Evolutionary conservation across 92 coral and sea anemone species (phyloP), one percentile per base, ranked within the genome.

Genomic region (Pocillopora grandis): DNA sequence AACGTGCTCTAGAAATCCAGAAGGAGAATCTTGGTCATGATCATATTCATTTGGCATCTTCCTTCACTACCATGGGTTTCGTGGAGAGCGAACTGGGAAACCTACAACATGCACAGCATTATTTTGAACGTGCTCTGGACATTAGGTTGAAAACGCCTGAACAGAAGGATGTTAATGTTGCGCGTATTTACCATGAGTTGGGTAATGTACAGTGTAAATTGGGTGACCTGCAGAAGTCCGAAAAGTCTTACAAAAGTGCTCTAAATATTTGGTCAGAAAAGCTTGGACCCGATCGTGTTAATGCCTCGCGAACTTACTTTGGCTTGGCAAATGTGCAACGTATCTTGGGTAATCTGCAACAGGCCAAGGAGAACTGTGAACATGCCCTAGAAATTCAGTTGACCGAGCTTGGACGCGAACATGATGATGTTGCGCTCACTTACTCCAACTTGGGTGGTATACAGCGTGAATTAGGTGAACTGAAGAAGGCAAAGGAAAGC

Each of bases 41-140:
- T 3, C 49, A 42, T 42, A 7, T 42, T 7, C 0, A 21, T 12
- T 0, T 66, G 13, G 71, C 71, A 6, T 0, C 0, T 2, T 17
- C 71, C 6, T 66, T 17, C 42, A 9, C 1, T 3, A 66, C 7
- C 71, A 5, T 18, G 31, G 42, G 71, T 21, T 0, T 0, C 2
- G 27, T 66, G 3, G 27, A 66, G 0, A 2, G 42, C 0, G 10
- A 5, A 17, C 35, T 72, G 72, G 87, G 80, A 18, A 27, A 77
- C 49, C n/a, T 37, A 1, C 16, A 77, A 4, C 60, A 13, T 9
- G 76, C 84, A 12, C 35, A 0, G 74, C 3, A 66, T 10, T 20
- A 4, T 80, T 27, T 9, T 64, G 75, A 80, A 64, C 77, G 20
- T 19, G 77, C 84, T 16, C 42, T 81, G 31, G 20, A 49, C 36